Base-by-base conservation (phyloP, 2,797 vertebrate genomes). In the Loris lydekkerianus region DNA sequence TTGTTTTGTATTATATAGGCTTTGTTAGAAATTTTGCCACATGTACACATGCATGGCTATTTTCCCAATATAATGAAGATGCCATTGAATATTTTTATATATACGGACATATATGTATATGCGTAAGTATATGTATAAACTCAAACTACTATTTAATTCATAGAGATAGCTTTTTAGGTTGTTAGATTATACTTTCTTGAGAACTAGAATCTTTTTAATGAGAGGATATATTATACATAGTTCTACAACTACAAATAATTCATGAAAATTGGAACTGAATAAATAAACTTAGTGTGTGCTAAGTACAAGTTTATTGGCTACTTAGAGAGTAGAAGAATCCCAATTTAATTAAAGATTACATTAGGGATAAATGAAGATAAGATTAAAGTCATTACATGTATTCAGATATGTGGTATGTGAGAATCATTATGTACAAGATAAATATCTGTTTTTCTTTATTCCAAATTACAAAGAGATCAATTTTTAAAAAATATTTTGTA, bases 141-240 rank as follows among this genome's bases (percentile, higher is more conserved):
- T 14, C 18, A 75, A 75, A 80, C 4, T n/a, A 43, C 69, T 91
- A 86, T 81, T 82, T 58, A 87, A 73, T 23, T 58, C 69, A 89
- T 86, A 61, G 53, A 88, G 21, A 49, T 46, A 43, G 3, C 27
- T 61, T 77, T 86, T 92, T 49, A 63, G 31, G 65, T 93, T 56
- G 37, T 73, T 14, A 89, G 43, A 7, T 78, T 87, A 43, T 77
- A 81, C 10, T 17, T 69, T 67, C 29, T 61, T 86, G 17, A 56
- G 40, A 84, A 60, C 21, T 72, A 58, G 15, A 70, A 73, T 37
- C 10, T 85, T 94, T 93, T 94, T 31, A 92, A 70, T 63, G 37
- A 84, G 14, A 87, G 3, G 1, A 56, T 69, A 27, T 43, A 53
- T 21, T 72, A 53, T 31, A 10, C 84, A 1, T 85, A 85, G 53